These are phyloP conservation scores for Palythoa grandis DNA, from an alignment of 92 coral and sea anemone genomes.

Conservation along the genomic window DNA sequence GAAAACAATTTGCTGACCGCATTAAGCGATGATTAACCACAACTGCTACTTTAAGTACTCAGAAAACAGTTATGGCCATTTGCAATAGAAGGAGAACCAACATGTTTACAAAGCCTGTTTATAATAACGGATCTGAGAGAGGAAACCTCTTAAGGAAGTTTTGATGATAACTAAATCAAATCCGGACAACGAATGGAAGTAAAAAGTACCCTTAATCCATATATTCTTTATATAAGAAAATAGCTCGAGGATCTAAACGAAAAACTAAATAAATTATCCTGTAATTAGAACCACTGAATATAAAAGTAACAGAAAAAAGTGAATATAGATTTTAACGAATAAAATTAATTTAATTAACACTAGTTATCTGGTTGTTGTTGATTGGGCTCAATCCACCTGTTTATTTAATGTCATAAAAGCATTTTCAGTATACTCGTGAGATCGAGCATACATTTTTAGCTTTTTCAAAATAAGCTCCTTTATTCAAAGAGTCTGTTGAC, in stretches of 20 bases:
- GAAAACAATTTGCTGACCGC: background rate
- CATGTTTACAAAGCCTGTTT: slow-evolving; percentile 18
- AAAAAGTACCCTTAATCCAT: background rate
- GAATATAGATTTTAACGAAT: background rate
- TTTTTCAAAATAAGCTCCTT: slow-evolving; percentile 10
- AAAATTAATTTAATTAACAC: background rate
- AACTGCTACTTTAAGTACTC: background rate
- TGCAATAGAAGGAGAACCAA: background rate
- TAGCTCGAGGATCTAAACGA: background rate
- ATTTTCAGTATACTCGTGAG: slow-evolving; percentile 20
- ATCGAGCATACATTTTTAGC: background rate
- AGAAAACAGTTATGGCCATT: background rate
- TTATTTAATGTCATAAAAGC: background rate
- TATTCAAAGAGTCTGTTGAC: slow-evolving; percentile 31
- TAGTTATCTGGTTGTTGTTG: background rate
- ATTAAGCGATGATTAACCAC: slow-evolving; percentile 4
- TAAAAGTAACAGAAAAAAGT: background rate
- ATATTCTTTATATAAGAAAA: background rate
- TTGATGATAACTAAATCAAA: slow-evolving; percentile 13
- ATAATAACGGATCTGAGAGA: background rate
- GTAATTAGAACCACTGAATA: slow-evolving; percentile 2
- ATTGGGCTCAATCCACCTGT: background rate
- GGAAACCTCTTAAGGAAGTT: slow-evolving; percentile 5
- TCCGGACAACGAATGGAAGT: slow-evolving; percentile 1
- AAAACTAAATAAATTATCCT: slow-evolving; percentile 8